A percentile compares a stretch with the other conserved stretches of the same genome.
These are phyloP conservation scores for Eristalis tenax DNA, from an alignment of 2,888 invertebrate genomes.

Conservation along the genomic window DNA sequence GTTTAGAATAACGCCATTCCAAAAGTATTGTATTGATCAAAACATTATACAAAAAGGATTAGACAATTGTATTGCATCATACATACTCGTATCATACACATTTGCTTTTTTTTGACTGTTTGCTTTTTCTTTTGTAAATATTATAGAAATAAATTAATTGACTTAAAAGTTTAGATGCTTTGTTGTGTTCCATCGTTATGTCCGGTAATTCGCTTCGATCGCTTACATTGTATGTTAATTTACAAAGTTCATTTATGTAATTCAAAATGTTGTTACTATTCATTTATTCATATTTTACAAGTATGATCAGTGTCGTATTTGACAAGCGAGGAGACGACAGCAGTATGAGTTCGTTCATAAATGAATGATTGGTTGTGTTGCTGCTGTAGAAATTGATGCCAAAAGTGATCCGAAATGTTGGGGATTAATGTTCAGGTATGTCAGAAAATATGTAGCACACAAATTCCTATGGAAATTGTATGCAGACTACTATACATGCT, in stretches of 20 bases:
- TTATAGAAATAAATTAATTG: not conserved
- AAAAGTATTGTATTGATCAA: conserved; percentile 46
- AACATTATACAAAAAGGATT: conserved; percentile 9
- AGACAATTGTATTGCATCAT: not conserved
- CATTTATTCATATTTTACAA: too few relatives aligned
- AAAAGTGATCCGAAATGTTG: too few relatives aligned
- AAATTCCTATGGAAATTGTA: too few relatives aligned
- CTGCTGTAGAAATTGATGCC: too few relatives aligned
- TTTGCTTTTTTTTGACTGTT: not conserved
- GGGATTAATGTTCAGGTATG: too few relatives aligned
- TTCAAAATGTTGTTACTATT: not conserved
- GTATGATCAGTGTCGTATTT: too few relatives aligned
- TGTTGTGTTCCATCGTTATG: not conserved
- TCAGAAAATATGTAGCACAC: too few relatives aligned
- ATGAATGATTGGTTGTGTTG: too few relatives aligned
- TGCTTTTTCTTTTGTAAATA: not conserved
- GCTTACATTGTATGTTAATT: too few relatives aligned
- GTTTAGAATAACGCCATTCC: conserved; percentile 51
- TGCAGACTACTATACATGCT: too few relatives aligned
- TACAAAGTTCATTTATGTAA: not conserved
- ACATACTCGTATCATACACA: not conserved
- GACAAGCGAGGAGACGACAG: too few relatives aligned
- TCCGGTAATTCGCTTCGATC: not conserved
- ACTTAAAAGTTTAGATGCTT: not conserved
- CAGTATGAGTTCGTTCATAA: too few relatives aligned